phyloP scores from a whole-genome alignment of 2,888 invertebrate genomes.

The Drosophila helvetica region DNA sequence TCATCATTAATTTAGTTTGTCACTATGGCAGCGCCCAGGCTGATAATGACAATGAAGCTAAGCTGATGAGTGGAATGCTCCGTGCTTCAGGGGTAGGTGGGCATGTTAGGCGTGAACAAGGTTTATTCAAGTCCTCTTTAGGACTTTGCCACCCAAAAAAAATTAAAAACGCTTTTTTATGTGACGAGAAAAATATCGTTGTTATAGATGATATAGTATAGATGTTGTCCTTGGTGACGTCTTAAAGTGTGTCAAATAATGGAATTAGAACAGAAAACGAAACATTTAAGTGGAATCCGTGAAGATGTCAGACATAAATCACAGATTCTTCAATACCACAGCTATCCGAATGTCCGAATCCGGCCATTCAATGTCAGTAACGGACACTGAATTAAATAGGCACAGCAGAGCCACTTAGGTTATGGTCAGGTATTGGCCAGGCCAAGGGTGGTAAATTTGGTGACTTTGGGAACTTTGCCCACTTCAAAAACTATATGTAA shows the following conservation, averaged over 20 bases:
- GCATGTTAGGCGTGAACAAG: conserved; percentile 59
- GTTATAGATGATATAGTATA: too few relatives aligned
- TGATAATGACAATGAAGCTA: conserved; percentile 60
- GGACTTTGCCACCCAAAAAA: not conserved
- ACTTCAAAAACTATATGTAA: conserved; percentile 52
- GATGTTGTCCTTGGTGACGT: conserved; percentile 32
- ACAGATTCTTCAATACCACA: conserved; percentile 40
- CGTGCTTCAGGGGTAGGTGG: not conserved
- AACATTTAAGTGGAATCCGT: conserved; percentile 48
- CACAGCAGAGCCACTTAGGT: not conserved
- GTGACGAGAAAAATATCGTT: conserved; percentile 33
- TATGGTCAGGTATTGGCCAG: not conserved
- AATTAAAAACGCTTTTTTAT: too few relatives aligned
- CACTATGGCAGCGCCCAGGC: conserved; percentile 49
- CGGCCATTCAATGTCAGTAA: conserved; percentile 35
- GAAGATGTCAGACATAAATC: conserved; percentile 66
- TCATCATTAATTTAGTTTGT: conserved; percentile 74
- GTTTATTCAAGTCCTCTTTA: conserved; percentile 36
- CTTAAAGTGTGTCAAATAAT: conserved; percentile 32
- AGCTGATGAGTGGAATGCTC: conserved; percentile 13
- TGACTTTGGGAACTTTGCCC: conserved; percentile 41
- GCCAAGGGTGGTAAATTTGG: conserved; percentile 8
- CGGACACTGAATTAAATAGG: conserved; percentile 25
- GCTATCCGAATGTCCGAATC: not conserved
- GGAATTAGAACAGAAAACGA: conserved; percentile 1